phyloP scores from a whole-genome alignment of 1,140 invertebrate species.

The Riptortus pedestris region DNA sequence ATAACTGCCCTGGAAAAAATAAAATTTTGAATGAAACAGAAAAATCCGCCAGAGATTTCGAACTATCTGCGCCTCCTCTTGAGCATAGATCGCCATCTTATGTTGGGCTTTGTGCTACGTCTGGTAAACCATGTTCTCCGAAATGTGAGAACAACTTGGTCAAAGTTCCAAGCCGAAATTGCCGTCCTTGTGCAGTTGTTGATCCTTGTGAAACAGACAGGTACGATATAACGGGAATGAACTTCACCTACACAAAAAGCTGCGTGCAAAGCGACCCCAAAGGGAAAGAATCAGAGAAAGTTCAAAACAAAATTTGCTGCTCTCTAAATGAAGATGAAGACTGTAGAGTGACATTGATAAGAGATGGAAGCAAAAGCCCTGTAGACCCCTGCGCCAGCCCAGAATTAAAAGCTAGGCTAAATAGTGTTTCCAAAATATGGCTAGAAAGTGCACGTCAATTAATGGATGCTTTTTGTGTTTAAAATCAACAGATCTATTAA shows the following conservation, averaged over 20 bases:
- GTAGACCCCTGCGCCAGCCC: not conserved
- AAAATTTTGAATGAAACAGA: not conserved
- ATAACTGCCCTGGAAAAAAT: not conserved
- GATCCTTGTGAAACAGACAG: not conserved
- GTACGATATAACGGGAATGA: not conserved
- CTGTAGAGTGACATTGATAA: not conserved
- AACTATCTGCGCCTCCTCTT: not conserved
- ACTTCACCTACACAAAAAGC: not conserved
- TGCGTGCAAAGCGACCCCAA: not conserved
- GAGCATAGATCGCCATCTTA: not conserved
- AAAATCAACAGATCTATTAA: too few species aligned
- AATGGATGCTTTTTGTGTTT: slow-evolving; percentile 1
- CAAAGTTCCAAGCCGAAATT: too few species aligned
- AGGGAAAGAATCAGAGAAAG: not conserved
- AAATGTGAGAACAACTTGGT: too few species aligned
- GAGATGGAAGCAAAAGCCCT: not conserved
- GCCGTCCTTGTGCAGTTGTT: too few species aligned
- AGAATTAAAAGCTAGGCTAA: not conserved
- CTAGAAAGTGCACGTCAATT: not conserved
- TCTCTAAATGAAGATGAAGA: not conserved
- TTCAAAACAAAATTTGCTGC: not conserved
- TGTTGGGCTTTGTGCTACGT: not conserved
- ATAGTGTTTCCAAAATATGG: not conserved
- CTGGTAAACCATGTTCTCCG: not conserved
- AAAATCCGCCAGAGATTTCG: not conserved